Conservation (phyloP, 2,113 vertebrate genomes). For the Corydoras maculifer region DNA sequence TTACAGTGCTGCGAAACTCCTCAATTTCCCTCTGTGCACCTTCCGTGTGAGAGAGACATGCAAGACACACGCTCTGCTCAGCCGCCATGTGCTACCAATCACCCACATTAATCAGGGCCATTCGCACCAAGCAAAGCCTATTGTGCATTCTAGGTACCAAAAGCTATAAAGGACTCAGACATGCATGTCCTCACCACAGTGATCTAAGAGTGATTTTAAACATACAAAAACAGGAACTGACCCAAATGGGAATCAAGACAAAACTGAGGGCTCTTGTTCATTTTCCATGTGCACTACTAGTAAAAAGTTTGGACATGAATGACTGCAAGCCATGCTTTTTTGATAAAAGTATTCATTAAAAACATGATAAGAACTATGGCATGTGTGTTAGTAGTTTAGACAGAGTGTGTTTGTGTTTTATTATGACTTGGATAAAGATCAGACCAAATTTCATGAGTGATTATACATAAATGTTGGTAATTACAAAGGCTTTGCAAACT, state of each 20-base stretch:
- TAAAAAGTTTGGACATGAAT: not conserved
- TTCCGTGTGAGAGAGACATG: conserved; percentile 56
- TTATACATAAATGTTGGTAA: no score
- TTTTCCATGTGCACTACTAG: not conserved
- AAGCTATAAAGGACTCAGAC: conserved; percentile 40
- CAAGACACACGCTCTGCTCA: conserved; percentile 55
- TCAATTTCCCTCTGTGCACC: conserved; percentile 74
- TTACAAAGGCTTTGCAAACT: no score
- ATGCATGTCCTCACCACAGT: conserved; percentile 58
- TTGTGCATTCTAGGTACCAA: conserved; percentile 7
- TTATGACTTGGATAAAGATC: not conserved
- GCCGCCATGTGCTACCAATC: conserved; percentile 75
- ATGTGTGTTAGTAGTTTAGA: not conserved
- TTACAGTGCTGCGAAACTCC: conserved; percentile 56
- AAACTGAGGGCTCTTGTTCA: not conserved
- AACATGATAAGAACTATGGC: not conserved
- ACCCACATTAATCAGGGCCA: conserved; percentile 70
- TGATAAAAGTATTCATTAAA: not conserved
- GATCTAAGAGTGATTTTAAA: not conserved
- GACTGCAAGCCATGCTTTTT: not conserved
- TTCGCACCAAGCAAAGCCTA: conserved; percentile 31
- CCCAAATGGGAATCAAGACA: no score
- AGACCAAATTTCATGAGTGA: not conserved
- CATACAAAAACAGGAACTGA: not conserved
- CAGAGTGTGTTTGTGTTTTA: not conserved